Base-by-base conservation (phyloP, 2,888 invertebrate genomes). In the Athrips mouffetella region DNA sequence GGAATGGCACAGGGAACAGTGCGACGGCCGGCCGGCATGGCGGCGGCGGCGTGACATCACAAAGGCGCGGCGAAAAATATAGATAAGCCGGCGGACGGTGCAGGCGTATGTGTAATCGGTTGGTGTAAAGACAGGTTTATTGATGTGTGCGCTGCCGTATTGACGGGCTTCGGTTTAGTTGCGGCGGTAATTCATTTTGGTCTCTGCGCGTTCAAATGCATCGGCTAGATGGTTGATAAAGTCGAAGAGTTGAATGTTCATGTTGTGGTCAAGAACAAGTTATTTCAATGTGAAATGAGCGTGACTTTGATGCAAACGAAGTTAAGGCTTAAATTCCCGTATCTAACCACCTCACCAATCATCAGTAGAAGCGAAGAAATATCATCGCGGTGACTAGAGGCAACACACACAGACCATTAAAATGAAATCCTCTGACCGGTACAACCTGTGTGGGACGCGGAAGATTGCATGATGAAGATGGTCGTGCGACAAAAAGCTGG, bases 11-110 rank as follows among this genome's bases (percentile, higher is more conserved):
- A 47, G 40, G n/a, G n/a, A n/a, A n/a, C n/a, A n/a, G n/a, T n/a
- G n/a, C n/a, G n/a, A n/a, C n/a, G n/a, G n/a, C n/a, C n/a, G n/a
- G n/a, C n/a, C n/a, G n/a, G n/a, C n/a, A n/a, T n/a, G n/a, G 52
- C 53, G 49, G 50, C 59, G 65, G 62, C 62, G 56, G 57, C 48
- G 78, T 76, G 74, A 76, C 78, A 75, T 76, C 69, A 79, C 80
- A 80, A 77, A 81, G 79, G 79, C 76, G 76, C 70, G 75, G 72
- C 74, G 75, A 75, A 80, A 71, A 77, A 73, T 76, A 73, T 72
- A 73, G 70, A 72, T 69, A 70, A 72, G 65, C 54, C 62, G 47
- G 57, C 53, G 57, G 60, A 56, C 57, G 62, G 33, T 27, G 46
- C 33, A 46, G 35, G 35, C 41, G 50, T 27, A 46, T 45, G 45